These are phyloP conservation scores for Drosophila guanche DNA, from an alignment of 1,140 invertebrate genomes.

Conservation along the genomic window DNA sequence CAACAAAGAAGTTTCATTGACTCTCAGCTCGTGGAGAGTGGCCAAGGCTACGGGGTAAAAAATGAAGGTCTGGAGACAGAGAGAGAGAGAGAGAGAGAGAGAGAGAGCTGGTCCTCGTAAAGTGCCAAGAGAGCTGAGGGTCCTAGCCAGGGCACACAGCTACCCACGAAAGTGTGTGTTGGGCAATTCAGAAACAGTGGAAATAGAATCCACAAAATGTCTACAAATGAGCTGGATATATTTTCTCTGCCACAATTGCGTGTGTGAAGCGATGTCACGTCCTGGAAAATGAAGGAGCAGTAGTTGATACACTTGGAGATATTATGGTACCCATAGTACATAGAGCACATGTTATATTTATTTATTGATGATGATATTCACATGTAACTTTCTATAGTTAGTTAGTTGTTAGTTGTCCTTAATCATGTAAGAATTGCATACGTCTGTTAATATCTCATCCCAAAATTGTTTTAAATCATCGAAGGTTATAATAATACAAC, in stretches of 20 bases:
- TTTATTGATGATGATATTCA: no score
- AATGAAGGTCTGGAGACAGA: conserved; percentile 6
- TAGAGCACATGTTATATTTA: no score
- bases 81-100: conserved; percentile 13
- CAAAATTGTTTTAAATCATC: no score
- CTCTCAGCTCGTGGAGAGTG: conserved; percentile 51
- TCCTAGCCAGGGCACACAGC: conserved; percentile 28
- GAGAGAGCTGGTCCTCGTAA: conserved; percentile 48
- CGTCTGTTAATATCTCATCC: no score
- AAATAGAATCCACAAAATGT: conserved; percentile 66
- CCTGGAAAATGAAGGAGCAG: conserved; percentile 65
- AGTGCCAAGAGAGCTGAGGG: conserved; percentile 38
- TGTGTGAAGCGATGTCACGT: conserved; percentile 21
- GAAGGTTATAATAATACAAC: no score
- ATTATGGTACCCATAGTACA: not conserved
- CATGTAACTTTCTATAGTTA: no score
- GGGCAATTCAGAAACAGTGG: conserved; percentile 39
- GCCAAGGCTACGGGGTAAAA: conserved; percentile 21
- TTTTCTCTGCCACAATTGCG: conserved; percentile 31
- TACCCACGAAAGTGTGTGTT: conserved; percentile 34
- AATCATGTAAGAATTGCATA: no score
- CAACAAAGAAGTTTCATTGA: conserved; percentile 82
- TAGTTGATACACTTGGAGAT: conserved; percentile 36
- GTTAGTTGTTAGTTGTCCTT: no score
- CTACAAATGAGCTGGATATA: conserved; percentile 46